Evolutionary conservation across 2,888 invertebrate species (phyloP), one percentile per base, ranked within the genome.

Genomic region (Rutpela maculata): DNA sequence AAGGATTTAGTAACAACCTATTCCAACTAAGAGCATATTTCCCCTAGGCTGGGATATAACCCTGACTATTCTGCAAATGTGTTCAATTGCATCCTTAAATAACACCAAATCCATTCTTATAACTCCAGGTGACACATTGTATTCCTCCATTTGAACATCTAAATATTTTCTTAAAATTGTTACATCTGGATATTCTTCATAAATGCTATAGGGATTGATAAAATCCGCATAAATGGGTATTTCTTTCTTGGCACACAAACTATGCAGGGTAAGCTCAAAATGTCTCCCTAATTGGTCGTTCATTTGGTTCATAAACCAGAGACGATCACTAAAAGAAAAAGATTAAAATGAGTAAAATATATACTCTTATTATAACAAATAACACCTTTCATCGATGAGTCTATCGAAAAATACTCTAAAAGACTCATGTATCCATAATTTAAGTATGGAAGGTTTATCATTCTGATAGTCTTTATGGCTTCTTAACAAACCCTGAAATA

Each of bases 371-470:
- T 5, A 35, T 67, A 17, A 18, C 85, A 91, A 89, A 26, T 11
- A 17, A 18, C 86, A 95, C 95, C 91, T 92, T 15, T 94, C 94
- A 87, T 97, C 95, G 1, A 95, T 94, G 2, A 98, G 91, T 7
- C 97, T 93, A 88, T 98, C 97, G 82, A 92, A 92, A 88, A 97
- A 98, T 0, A 97, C 97, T 69, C 97, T 90, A 87, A 94, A 96
- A 78, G 94, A 93, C 88, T 98, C 97, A 89, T 97, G 96, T 74
- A 96, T 92, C 97, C 97, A 98, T 15, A 98, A 90, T 31, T 96
- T 92, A 1, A 96, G 91, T 85, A 97, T 93, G 0, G 93, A 90
- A 0, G 91, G 85, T 84, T 93, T 95, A 0, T 94, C 95, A 85
- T 94, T 95, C 79, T 96, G 96, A 85, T 94, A 94, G 82, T 95